These are phyloP conservation scores for Brenthis ino DNA, from an alignment of 2,888 invertebrate species.

Conservation along the genomic window DNA sequence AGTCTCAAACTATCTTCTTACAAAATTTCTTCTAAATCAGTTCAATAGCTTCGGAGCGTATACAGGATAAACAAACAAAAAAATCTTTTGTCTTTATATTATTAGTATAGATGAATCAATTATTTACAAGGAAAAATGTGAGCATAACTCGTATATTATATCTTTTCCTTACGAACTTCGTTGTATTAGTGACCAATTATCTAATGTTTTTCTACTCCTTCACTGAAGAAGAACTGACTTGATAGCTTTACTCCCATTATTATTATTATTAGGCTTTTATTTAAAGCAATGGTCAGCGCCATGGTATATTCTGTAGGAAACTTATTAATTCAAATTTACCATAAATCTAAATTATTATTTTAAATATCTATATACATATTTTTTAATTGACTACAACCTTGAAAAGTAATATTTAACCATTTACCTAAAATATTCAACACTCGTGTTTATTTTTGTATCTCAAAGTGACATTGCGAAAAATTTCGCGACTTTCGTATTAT, in stretches of 20 bases:
- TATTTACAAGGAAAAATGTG: constrained; percentile 5
- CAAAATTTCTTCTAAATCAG: too few species aligned
- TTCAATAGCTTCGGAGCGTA: too few species aligned
- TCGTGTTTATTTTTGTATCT: constrained; percentile 9
- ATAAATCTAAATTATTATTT: constrained; percentile 22
- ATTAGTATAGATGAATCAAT: neutral
- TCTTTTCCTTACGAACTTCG: constrained; percentile 12
- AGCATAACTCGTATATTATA: constrained; percentile 5
- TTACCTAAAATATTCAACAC: constrained; percentile 4
- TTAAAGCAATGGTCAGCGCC: too few species aligned
- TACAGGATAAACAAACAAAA: too few species aligned
- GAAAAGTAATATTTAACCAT: constrained; percentile 4
- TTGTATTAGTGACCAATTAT: constrained; percentile 40
- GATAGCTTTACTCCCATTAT: too few species aligned
- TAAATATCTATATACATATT: neutral
- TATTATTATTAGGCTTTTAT: too few species aligned
- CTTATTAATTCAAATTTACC: too few species aligned
- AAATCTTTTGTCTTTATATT: too few species aligned
- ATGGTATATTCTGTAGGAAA: too few species aligned
- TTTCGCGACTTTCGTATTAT: neutral
- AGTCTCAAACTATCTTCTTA: too few species aligned
- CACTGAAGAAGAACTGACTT: too few species aligned
- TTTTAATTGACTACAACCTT: neutral
- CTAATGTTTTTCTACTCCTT: constrained; percentile 37
- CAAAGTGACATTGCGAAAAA: neutral